A percentile compares a stretch with the other conserved stretches of the same genome.
These are phyloP conservation scores for Noctua janthe DNA, from an alignment of 2,888 invertebrate genomes.

Conservation along the genomic window DNA sequence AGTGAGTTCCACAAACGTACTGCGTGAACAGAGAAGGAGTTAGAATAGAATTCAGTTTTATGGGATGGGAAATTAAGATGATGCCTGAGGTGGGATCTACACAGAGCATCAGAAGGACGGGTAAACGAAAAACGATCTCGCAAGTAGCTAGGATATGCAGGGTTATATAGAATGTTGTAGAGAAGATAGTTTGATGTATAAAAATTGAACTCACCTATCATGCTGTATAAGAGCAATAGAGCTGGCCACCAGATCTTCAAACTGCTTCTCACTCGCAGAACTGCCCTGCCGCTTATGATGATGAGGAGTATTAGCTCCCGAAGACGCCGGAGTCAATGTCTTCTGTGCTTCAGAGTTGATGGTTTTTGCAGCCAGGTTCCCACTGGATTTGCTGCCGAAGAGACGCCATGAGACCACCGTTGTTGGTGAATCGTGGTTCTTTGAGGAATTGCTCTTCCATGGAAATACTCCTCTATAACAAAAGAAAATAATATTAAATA, in stretches of 20 bases:
- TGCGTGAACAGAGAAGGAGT: too few species aligned
- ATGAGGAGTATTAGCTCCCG: constrained; percentile 84
- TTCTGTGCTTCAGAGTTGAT: constrained; percentile 79
- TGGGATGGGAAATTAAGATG: too few species aligned
- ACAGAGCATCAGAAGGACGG: too few species aligned
- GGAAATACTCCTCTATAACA: constrained; percentile 90
- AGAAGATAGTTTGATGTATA: not conserved
- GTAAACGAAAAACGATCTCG: too few species aligned
- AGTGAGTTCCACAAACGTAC: too few species aligned
- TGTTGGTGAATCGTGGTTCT: constrained; percentile 76
- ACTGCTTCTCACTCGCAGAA: constrained; percentile 89
- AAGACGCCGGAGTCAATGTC: constrained; percentile 81
- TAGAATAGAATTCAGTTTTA: too few species aligned
- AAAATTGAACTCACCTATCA: constrained; percentile 86
- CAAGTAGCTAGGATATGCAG: too few species aligned
- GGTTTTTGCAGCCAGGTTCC: constrained; percentile 79
- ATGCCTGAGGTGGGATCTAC: too few species aligned
- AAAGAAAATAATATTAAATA: constrained; percentile 56
- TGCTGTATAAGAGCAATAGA: constrained; percentile 94
- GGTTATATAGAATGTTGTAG: too few species aligned
- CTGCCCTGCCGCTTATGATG: constrained; percentile 87
- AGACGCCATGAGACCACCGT: constrained; percentile 81
- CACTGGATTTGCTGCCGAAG: constrained; percentile 86
- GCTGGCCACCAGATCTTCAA: constrained; percentile 92
- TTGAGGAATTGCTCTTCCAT: constrained; percentile 87